phyloP scores from a whole-genome alignment of 2,113 vertebrate genomes.

The Aptenodytes forsteri region DNA sequence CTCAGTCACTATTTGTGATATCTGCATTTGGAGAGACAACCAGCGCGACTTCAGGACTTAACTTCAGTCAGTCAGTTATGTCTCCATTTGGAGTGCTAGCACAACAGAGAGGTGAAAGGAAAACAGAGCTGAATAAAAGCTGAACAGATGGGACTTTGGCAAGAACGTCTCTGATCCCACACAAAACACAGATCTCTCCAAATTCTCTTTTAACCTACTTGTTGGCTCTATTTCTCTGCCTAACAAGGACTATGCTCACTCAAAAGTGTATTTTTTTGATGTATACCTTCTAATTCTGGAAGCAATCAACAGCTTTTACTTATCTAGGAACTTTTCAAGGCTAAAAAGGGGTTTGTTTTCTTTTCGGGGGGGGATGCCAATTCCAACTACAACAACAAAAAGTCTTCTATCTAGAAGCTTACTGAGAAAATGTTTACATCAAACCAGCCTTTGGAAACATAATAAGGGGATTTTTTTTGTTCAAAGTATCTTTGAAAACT shows the following conservation, averaged over 20 bases:
- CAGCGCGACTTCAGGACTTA: not conserved
- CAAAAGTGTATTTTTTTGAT: not conserved
- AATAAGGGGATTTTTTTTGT: not conserved
- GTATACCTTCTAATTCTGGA: not conserved
- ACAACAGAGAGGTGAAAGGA: slow-evolving; percentile 7
- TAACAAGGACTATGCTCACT: not conserved
- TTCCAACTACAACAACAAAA: not conserved
- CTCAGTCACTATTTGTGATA: not conserved
- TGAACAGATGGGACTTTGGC: slow-evolving; percentile 12
- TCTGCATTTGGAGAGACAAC: not conserved
- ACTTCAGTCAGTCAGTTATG: not conserved
- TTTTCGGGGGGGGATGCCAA: not conserved
- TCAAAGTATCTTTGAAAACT: not conserved
- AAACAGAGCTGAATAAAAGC: slow-evolving; percentile 16
- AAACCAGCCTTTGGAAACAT: not conserved
- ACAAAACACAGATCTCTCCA: not conserved
- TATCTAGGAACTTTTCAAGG: not conserved
- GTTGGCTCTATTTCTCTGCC: not conserved
- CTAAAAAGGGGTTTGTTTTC: not conserved
- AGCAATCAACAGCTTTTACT: not conserved
- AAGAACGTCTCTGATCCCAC: not conserved
- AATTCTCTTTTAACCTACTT: not conserved
- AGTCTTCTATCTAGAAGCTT: not conserved
- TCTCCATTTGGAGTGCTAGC: not conserved
- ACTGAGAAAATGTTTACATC: not conserved